Base-by-base conservation (phyloP, 2,113 vertebrate species). In the Chaetodon auriga region DNA sequence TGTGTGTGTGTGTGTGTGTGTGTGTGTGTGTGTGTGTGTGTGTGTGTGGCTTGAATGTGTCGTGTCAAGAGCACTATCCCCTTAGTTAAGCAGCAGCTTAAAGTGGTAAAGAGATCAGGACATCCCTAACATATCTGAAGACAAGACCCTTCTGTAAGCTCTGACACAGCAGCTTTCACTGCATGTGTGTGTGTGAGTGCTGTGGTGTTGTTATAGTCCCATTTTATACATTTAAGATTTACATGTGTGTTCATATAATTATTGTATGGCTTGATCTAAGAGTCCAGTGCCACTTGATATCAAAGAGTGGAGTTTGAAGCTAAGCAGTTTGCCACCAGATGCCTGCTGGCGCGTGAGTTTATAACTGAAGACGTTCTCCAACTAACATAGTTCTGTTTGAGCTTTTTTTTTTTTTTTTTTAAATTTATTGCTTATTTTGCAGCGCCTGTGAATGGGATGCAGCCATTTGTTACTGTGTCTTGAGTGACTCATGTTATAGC, bases 61-160 rank as follows among this genome's bases (percentile, higher is more conserved):
- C 83, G 76, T 90, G 87, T 87, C 76, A 82, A 80, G 84, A 85
- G 77, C 78, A 49, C 77, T 82, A 89, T 92, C 91, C 87, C 85
- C 87, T 93, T 86, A 92, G 92, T 91, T 94, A 93, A 93, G 90
- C 87, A 78, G 74, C 70, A 88, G 94, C 94, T 96, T 95, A 93
- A 85, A 92, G 85, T 72, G 84, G 79, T 91, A 91, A 94, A 91
- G 87, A 87, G 92, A 94, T 94, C 93, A 93, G 81, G 84, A 88
- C 89, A 87, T 90, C 89, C 75, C 76, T 80, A 80, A 77, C 87
- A 86, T 89, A 84, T 86, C 82, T 82, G 75, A 77, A 80, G 88
- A 65, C 87, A 83, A 78, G 87, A 91, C 85, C 86, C 88, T 88
- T 82, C 87, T 84, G 87, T 83, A 41, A 16, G 70, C 66, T 18